These are phyloP conservation scores for Misgurnus mizolepis DNA, from an alignment of 2,113 vertebrate genomes.

Conservation along the genomic window DNA sequence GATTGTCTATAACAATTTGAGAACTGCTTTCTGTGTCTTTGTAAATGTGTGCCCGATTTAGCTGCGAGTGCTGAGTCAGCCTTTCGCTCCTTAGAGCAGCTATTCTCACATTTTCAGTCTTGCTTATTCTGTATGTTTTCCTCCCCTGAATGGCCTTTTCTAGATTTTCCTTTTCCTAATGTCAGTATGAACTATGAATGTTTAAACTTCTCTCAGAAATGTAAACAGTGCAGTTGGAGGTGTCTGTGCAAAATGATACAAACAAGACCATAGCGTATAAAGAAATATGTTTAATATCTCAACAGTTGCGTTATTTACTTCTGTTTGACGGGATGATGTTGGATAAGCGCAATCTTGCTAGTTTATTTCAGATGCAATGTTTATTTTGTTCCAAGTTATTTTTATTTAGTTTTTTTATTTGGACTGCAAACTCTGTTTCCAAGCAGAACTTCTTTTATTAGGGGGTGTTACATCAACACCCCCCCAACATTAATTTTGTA, in stretches of 20 bases:
- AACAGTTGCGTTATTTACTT: not conserved
- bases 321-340: not conserved
- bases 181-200: not conserved
- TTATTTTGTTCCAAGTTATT: not conserved
- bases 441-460: constrained; percentile 60
- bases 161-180: not conserved
- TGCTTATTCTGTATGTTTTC: not conserved
- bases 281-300: not conserved
- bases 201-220: not conserved
- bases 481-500: not conserved
- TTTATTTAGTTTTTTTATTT: not conserved
- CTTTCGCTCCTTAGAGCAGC: not conserved
- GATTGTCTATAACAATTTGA: not conserved
- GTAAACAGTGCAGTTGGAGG: not conserved
- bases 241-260: not conserved
- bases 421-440: constrained; percentile 37
- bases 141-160: not conserved
- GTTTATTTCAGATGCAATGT: not conserved
- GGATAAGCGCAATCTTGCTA: not conserved
- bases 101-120: not conserved
- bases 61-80: constrained; percentile 28
- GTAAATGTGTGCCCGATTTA: constrained; percentile 17
- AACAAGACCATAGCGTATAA: not conserved
- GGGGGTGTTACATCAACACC: constrained; percentile 37
- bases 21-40: not conserved